These are phyloP conservation scores for Myotis davidii DNA, from an alignment of 2,113 vertebrate species.

Conservation along the genomic window DNA sequence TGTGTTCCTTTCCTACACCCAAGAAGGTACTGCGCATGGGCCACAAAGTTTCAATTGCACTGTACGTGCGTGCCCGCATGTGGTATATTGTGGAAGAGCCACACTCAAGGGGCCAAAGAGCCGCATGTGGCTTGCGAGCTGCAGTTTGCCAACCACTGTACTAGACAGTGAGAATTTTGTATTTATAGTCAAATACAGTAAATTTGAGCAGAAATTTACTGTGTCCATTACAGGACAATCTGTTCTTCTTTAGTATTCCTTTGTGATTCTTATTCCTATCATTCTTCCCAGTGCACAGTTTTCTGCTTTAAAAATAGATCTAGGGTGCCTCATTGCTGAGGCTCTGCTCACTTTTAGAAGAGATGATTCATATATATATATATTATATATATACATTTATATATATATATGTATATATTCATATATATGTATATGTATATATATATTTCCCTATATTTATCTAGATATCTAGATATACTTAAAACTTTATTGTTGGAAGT, in stretches of 20 bases:
- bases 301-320: not conserved
- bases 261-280: not conserved
- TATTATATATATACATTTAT: too few relatives aligned
- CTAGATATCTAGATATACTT: too few relatives aligned
- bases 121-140: too few relatives aligned
- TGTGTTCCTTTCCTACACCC: not conserved
- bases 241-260: not conserved
- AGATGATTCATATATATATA: not conserved
- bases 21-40: too few relatives aligned
- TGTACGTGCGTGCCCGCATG: too few relatives aligned
- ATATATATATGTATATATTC: too few relatives aligned
- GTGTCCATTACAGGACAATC: not conserved
- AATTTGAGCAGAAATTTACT: not conserved
- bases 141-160: not conserved
- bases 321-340: not conserved
- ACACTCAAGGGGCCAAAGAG: too few relatives aligned
- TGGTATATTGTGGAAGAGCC: too few relatives aligned
- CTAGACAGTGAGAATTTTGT: conserved; percentile 15
- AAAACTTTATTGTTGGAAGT: too few relatives aligned
- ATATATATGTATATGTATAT: too few relatives aligned
- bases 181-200: not conserved
- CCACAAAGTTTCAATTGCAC: too few relatives aligned
- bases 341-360: not conserved
- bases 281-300: not conserved
- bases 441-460: too few relatives aligned